phyloP scores from a whole-genome alignment of 2,797 vertebrate species.

The Dendrocincla fuliginosa region DNA sequence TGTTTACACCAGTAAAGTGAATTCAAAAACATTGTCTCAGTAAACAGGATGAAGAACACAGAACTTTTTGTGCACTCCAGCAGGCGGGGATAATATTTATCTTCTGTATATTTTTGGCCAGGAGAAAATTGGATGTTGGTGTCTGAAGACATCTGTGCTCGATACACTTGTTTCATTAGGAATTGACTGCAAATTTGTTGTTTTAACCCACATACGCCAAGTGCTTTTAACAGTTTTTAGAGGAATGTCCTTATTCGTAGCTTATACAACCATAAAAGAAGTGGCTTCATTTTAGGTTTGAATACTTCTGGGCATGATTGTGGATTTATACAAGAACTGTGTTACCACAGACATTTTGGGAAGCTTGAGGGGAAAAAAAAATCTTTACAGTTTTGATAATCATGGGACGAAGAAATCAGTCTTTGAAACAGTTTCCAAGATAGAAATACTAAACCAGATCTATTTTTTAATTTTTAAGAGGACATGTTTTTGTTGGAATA shows the following conservation, averaged over 20 bases:
- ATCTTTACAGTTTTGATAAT: conserved; percentile 29
- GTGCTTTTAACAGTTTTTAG: conserved; percentile 16
- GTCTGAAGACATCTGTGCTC: conserved; percentile 43
- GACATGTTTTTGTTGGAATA: conserved; percentile 30
- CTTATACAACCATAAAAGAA: neutral
- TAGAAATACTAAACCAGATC: neutral
- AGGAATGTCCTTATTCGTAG: conserved; percentile 8
- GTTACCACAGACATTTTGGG: conserved; percentile 18
- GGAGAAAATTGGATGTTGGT: conserved; percentile 40
- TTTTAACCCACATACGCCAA: conserved; percentile 17
- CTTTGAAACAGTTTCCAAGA: neutral
- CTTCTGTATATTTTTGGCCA: conserved; percentile 43
- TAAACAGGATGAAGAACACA: conserved; percentile 42
- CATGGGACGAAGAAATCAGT: conserved; percentile 3
- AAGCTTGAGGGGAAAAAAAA: neutral
- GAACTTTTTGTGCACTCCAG: conserved; percentile 47
- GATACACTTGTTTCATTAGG: conserved; percentile 27
- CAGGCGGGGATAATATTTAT: conserved; percentile 31
- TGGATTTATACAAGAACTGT: neutral
- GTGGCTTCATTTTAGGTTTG: conserved; percentile 13
- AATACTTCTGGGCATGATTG: conserved; percentile 1
- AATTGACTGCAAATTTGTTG: conserved; percentile 26
- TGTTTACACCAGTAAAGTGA: conserved; percentile 42
- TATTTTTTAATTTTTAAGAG: neutral
- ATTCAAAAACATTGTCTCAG: conserved; percentile 35